Evolutionary conservation across 2,113 vertebrate genomes (phyloP).

Genomic region (Geococcyx californianus): DNA sequence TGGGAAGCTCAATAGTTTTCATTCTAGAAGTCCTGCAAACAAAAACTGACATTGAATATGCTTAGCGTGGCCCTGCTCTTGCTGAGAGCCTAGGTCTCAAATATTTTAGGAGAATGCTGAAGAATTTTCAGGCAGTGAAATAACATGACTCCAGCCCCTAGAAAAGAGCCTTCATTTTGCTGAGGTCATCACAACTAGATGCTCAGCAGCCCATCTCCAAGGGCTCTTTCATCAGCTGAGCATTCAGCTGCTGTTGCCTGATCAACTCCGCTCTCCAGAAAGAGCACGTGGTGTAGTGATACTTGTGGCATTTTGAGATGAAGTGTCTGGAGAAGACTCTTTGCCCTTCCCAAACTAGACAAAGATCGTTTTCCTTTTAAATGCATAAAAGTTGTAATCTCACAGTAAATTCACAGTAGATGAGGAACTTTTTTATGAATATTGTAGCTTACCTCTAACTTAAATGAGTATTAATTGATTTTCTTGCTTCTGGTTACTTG

Average conservation of each 20-base stretch:
- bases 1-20: neutral
- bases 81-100: neutral
- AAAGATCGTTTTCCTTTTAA: neutral
- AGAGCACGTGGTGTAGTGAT: accelerated
- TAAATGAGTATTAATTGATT: neutral
- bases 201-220: neutral
- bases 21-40: neutral
- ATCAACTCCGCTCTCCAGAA: neutral
- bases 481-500: neutral
- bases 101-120: neutral
- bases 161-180: neutral
- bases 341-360: neutral
- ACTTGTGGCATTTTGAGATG: neutral
- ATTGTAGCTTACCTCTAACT: neutral
- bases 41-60: neutral
- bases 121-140: neutral
- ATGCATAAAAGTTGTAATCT: neutral
- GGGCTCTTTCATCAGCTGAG: neutral
- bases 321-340: neutral
- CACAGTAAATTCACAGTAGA: neutral
- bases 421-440: neutral
- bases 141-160: neutral
- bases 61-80: neutral
- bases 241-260: neutral
- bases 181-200: neutral